A percentile compares a stretch with the other conserved stretches of the same genome.
Evolutionary conservation across 2,113 vertebrate genomes (phyloP).

Genomic region (Willisornis vidua): DNA sequence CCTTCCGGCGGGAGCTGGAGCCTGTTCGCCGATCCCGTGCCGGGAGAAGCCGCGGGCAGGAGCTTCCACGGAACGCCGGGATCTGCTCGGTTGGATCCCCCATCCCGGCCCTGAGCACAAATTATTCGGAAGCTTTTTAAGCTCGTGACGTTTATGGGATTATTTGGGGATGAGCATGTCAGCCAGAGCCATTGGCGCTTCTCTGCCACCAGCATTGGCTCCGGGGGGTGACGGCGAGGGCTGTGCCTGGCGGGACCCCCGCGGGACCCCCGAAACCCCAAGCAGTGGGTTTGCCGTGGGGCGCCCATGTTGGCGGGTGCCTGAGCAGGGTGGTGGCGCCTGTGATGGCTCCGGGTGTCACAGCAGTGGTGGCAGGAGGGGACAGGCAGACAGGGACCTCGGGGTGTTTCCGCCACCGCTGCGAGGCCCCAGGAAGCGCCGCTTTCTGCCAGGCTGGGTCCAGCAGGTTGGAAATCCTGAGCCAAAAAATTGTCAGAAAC

Average conservation of each 20-base stretch:
- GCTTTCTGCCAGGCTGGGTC: background rate
- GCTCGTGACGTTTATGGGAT: accelerated
- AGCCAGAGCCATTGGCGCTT: background rate
- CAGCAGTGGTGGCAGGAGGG: background rate
- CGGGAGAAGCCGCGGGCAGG: background rate
- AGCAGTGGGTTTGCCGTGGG: background rate
- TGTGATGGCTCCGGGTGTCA: background rate
- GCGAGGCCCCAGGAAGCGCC: background rate
- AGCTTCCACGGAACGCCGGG: accelerated
- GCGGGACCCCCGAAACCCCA: accelerated
- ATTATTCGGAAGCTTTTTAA: background rate
- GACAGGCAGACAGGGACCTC: background rate
- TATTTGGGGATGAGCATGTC: accelerated
- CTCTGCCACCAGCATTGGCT: background rate
- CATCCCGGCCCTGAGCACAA: background rate
- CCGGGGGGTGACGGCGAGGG: background rate
- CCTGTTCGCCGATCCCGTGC: background rate
- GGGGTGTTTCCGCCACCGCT: background rate
- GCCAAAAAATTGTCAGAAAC: background rate
- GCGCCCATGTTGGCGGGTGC: accelerated
- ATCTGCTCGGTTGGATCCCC: background rate
- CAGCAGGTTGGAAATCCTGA: background rate
- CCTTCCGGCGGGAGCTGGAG: background rate
- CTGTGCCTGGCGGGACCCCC: background rate
- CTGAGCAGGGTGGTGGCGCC: background rate